A percentile compares a stretch with the other conserved stretches of the same genome.
Conservation (phyloP, 2,888 invertebrate species). For the Polydrusus tereticollis region DNA sequence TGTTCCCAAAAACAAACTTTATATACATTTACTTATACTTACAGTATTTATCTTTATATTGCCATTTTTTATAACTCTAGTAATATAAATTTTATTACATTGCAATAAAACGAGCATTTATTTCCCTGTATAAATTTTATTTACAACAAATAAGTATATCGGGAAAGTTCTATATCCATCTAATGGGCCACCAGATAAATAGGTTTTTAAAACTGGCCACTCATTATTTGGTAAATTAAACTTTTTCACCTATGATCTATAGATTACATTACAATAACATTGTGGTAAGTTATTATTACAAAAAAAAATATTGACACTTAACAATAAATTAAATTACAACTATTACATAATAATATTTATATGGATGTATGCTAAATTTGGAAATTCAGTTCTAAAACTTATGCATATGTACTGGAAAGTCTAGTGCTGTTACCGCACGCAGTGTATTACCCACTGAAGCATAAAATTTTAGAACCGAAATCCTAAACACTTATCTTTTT, state of each 20-base stretch:
- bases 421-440: not conserved
- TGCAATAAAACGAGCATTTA: slow-evolving; percentile 2
- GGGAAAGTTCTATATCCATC: not conserved
- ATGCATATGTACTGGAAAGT: slow-evolving; percentile 11
- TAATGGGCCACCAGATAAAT: not conserved
- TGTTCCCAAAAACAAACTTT: slow-evolving; percentile 17
- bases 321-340: slow-evolving; percentile 17
- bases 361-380: slow-evolving; percentile 15
- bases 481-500: slow-evolving; percentile 41
- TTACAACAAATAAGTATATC: slow-evolving; percentile 18
- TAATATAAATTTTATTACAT: slow-evolving; percentile 24
- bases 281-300: slow-evolving; percentile 6
- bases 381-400: slow-evolving; percentile 48
- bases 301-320: slow-evolving; percentile 21
- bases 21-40: not conserved
- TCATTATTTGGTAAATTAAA: not conserved
- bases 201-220: not conserved
- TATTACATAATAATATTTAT: too few relatives aligned
- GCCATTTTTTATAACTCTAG: slow-evolving; percentile 9
- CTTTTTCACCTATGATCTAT: not conserved
- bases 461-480: slow-evolving; percentile 49
- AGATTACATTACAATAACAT: not conserved
- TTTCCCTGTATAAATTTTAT: slow-evolving; percentile 20
- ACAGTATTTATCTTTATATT: slow-evolving; percentile 24
- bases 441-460: not conserved